Base-by-base conservation (phyloP, 2,888 invertebrate genomes). In the Adineta ricciae region DNA sequence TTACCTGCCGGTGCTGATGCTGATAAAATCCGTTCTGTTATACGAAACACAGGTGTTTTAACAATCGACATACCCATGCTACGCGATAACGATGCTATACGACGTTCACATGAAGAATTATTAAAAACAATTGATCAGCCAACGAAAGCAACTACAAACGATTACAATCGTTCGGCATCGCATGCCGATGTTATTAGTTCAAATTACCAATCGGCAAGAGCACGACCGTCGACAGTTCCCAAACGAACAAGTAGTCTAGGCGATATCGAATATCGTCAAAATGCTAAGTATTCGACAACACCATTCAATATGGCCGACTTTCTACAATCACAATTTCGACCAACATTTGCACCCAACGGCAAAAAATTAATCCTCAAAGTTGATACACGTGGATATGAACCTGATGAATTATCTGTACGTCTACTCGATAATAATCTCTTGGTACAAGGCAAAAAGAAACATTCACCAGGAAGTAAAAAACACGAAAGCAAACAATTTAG, bases 11-110 rank as follows among this genome's bases (percentile, higher is more conserved):
- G 78, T 41, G 78, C 78, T 41, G 78, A 78, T 41, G 14, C 32
- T 78, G 78, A 78, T 78, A 78, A 41, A 78, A 78, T 78, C 24
- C 78, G n/a, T n/a, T 78, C 78, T 78, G 41, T 78, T 41, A 78
- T 78, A 11, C 38, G 78, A n/a, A 38, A 38, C n/a, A 78, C 78
- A 78, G 78, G 78, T 78, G n/a, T 41, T 14, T 78, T 78, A 78
- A 78, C 41, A 4, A 78, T 78, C 41, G 78, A 78, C 14, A 78
- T 78, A 41, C 78, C 78, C 3, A 78, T 78, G 78, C 14, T 78
- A 41, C 21, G 78, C 38, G 78, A 41, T 78, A 5, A 78, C 1
- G 78, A 78, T 41, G 78, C 78, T 41, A 41, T 78, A 41, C 8
- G 41, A 78, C 78, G 41, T 24, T 78, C 41, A 41, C 78, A 41